Percentiles rank a stretch among this genome's conserved stretches.
Conservation (phyloP, 2,113 vertebrate genomes). For the Lagenorhynchus albirostris region DNA sequence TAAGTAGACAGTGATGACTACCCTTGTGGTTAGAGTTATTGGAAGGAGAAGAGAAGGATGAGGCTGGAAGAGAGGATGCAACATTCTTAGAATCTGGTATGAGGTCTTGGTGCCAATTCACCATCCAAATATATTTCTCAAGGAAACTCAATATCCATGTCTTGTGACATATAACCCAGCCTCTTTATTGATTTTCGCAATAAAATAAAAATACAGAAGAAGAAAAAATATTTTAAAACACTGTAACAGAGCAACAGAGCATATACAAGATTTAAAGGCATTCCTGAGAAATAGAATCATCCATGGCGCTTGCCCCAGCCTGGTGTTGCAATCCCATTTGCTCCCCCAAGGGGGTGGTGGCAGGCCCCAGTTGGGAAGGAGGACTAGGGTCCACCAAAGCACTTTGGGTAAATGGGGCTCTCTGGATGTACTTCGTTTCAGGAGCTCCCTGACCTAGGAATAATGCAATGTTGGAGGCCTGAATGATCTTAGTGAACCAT, state of each 20-base stretch:
- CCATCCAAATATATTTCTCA: constrained; percentile 55
- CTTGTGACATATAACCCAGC: constrained; percentile 40
- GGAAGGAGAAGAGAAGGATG: constrained; percentile 50
- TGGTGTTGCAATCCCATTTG: background rate
- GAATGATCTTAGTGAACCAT: background rate
- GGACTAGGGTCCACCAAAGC: background rate
- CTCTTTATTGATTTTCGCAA: constrained; percentile 48
- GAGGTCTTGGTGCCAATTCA: constrained; percentile 29
- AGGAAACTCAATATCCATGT: constrained; percentile 53
- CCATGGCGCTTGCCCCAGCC: background rate
- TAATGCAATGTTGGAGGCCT: background rate
- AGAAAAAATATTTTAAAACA: background rate
- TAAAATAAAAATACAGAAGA: constrained; percentile 49
- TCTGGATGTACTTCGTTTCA: background rate
- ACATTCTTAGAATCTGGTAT: constrained; percentile 48
- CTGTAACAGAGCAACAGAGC: constrained; percentile 30
- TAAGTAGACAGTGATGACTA: background rate
- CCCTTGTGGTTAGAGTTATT: constrained; percentile 52
- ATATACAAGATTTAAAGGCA: background rate
- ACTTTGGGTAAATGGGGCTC: background rate
- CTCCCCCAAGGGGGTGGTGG: background rate
- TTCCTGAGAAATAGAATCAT: constrained; percentile 13
- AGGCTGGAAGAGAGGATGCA: constrained; percentile 5
- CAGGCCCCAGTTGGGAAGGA: background rate
- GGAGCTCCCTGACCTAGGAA: background rate